phyloP scores from a whole-genome alignment of 2,888 invertebrate species.

The Ophioninae sp. region DNA sequence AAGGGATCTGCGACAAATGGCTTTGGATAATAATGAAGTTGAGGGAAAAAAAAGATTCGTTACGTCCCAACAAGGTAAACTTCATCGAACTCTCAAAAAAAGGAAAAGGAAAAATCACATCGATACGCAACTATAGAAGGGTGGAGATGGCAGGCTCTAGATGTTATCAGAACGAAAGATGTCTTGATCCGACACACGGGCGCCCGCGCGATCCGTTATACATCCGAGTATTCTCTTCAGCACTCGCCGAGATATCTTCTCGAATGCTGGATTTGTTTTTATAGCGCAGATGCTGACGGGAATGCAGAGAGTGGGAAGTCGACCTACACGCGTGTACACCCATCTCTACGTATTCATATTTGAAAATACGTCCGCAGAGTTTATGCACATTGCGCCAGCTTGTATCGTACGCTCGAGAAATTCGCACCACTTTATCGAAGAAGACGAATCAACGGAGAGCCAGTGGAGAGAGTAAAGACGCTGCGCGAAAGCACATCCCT shows the following conservation, averaged over 20 bases:
- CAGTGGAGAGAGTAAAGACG: neutral
- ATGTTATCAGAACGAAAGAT: constrained; percentile 54
- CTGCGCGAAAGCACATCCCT: constrained; percentile 24
- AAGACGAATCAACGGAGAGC: constrained; percentile 48
- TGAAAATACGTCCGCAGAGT: constrained; percentile 14
- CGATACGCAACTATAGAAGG: constrained; percentile 8
- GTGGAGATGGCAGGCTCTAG: constrained; percentile 3
- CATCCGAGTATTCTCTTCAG: constrained; percentile 18
- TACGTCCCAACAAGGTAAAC: no score
- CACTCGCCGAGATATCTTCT: constrained; percentile 28
- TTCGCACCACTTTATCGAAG: constrained; percentile 46
- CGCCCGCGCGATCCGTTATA: constrained; percentile 30
- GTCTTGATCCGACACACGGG: constrained; percentile 11
- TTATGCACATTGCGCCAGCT: constrained; percentile 20
- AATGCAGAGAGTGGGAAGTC: constrained; percentile 48
- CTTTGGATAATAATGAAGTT: no score
- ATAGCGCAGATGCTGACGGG: constrained; percentile 51
- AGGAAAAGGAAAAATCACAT: neutral
- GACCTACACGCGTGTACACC: constrained; percentile 12
- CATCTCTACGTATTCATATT: neutral
- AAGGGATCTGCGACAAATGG: no score
- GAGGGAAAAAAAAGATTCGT: no score
- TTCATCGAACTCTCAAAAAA: neutral
- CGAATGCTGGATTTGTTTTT: constrained; percentile 56
- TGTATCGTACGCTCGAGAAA: constrained; percentile 21